Conservation (phyloP, 2,113 vertebrate genomes). For the Atractosteus spatula region DNA sequence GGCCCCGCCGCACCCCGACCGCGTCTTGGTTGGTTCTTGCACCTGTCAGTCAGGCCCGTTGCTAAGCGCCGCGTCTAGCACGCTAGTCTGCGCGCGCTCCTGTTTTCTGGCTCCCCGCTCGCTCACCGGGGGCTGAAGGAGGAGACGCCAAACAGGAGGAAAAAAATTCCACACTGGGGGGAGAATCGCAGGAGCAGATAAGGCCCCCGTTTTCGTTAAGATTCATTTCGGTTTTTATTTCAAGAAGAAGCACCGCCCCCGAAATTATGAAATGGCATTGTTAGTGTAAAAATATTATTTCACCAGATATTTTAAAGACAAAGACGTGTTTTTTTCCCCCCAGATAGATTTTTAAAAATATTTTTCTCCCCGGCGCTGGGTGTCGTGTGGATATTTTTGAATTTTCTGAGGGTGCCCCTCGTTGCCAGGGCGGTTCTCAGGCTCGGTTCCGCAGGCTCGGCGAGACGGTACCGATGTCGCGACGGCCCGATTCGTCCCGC, state of each 20-base stretch:
- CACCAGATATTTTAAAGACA: constrained; percentile 24
- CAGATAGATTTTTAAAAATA: constrained; percentile 12
- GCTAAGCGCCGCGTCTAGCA: constrained; percentile 46
- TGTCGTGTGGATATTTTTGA: constrained; percentile 29
- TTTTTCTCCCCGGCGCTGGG: background rate
- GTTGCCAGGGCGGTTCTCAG: constrained; percentile 47
- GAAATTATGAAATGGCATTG: background rate
- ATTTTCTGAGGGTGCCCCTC: constrained; percentile 42
- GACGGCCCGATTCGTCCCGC: constrained; percentile 40
- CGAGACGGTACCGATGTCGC: constrained; percentile 45
- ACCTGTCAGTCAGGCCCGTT: constrained; percentile 40
- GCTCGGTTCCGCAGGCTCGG: constrained; percentile 47
- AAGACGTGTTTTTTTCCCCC: constrained; percentile 13
- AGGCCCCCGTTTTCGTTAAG: constrained; percentile 29
- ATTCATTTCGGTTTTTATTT: background rate
- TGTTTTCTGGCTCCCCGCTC: background rate
- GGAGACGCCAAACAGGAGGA: constrained; percentile 50
- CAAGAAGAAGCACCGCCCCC: constrained; percentile 8
- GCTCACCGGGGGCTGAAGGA: constrained; percentile 51
- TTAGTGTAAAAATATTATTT: too few relatives aligned
- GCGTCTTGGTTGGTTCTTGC: constrained; percentile 35
- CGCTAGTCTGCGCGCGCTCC: constrained; percentile 26
- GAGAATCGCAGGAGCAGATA: constrained; percentile 32
- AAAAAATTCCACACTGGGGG: constrained; percentile 34
- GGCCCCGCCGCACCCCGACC: constrained; percentile 23